Base-by-base conservation (phyloP, 2,113 vertebrate species). In the Gymnobelideus leadbeateri region DNA sequence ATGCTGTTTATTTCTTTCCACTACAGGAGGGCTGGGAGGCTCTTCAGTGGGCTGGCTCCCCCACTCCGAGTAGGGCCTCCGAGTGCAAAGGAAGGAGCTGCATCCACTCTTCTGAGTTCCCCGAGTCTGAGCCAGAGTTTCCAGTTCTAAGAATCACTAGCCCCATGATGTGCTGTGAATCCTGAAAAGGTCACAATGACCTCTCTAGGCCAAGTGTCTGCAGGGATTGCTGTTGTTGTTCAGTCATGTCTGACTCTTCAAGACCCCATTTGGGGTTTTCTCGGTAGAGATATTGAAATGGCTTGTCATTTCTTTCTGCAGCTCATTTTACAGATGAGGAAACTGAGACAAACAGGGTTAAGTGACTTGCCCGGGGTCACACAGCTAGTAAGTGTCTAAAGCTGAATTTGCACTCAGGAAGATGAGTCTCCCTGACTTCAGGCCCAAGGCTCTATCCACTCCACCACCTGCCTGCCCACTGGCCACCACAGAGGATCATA, bases 61-160 rank as follows among this genome's bases (percentile, higher is more conserved):
- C 7, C 53, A 55, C 23, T 46, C 0, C 1, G 5, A 0, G 14
- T 1, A n/a, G 28, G 11, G 10, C 43, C 61, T 43, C 3, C 12
- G 31, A 19, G 43, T 3, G 9, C 24, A 89, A 47, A 51, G 77
- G 57, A 50, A 57, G 49, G 84, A 2, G 57, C 46, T 7, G 21
- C n/a, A 23, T 43, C 19, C 2, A 8, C 19, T 43, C 68, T 8
- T 5, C n/a, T 84, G n/a, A 84, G n/a, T 43, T 84, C 68, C 68
- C 28, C 0, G 37, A 46, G 51, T 12, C 9, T 25, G 51, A 6
- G 46, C 43, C 84, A 1, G 19, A 47, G 5, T 3, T 19, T 61
- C 84, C 26, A 5, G 0, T 84, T 43, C 9, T 52, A 23, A 14
- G 24, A 84, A 21, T 11, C 47, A 46, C 49, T 28, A 43, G 49